phyloP scores from a whole-genome alignment of 2,113 vertebrate species.

The Nothoprocta pentlandii region DNA sequence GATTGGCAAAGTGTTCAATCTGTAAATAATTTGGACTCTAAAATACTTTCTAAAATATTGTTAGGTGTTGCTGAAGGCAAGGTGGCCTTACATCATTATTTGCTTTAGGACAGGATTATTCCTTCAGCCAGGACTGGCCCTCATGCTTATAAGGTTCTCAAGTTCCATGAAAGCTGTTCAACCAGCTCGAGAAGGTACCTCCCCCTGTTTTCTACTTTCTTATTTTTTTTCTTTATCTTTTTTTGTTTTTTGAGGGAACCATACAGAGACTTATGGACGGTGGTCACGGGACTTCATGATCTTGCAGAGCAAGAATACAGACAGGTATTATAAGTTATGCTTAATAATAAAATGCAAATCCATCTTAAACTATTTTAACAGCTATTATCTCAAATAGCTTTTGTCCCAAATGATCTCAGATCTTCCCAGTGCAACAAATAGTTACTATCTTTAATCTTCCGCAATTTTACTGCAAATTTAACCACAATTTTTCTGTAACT shows the following conservation, averaged over 20 bases:
- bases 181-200: background rate
- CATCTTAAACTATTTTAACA: background rate
- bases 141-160: background rate
- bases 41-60: too few relatives aligned
- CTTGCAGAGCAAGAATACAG: constrained; percentile 19
- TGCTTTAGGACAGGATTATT: too few relatives aligned
- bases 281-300: constrained; percentile 56
- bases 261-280: constrained; percentile 18
- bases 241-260: constrained; percentile 16
- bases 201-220: accelerated
- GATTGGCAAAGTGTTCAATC: background rate
- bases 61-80: too few relatives aligned
- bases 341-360: background rate
- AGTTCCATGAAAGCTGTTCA: background rate
- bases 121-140: too few relatives aligned
- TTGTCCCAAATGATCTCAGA: background rate
- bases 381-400: too few relatives aligned
- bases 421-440: background rate
- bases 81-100: too few relatives aligned
- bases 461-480: background rate
- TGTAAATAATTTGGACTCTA: too few relatives aligned
- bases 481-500: background rate
- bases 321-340: constrained; percentile 45
- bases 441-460: background rate
- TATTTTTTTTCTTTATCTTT: background rate